Evolutionary conservation across 1,140 invertebrate genomes (phyloP).

Genomic region (Danaus plexippus): DNA sequence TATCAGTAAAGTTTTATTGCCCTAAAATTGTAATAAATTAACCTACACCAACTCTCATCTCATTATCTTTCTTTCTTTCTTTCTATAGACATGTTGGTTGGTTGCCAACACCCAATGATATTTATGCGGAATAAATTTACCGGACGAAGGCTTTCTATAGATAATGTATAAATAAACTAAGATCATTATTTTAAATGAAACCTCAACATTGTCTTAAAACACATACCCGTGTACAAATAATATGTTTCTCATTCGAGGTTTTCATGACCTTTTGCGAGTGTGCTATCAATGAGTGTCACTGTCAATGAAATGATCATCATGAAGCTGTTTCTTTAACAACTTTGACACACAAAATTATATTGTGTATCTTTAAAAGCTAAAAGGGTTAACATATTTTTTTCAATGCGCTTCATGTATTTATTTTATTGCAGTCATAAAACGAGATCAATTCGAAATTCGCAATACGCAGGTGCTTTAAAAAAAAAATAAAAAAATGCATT

Average conservation of each 20-base stretch:
- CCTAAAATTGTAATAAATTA: constrained; percentile 10
- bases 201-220: neutral
- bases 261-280: no score
- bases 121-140: constrained; percentile 28
- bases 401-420: constrained; percentile 31
- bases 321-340: constrained; percentile 1
- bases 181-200: no score
- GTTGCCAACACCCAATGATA: constrained; percentile 29
- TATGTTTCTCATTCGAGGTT: no score
- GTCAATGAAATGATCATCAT: no score
- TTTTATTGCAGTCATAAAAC: constrained; percentile 42
- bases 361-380: constrained; percentile 12
- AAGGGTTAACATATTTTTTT: constrained; percentile 21
- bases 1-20: no score
- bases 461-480: constrained; percentile 36
- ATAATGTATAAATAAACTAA: neutral
- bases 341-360: constrained; percentile 9
- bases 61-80: constrained; percentile 34
- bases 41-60: constrained; percentile 22
- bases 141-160: constrained; percentile 1
- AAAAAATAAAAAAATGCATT: constrained; percentile 24
- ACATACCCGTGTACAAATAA: neutral
- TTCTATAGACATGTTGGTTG: constrained; percentile 33
- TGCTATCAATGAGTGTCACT: no score
- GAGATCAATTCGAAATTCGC: constrained; percentile 42